Base-by-base conservation (phyloP, 2,888 invertebrate species). In the Autographa gamma region DNA sequence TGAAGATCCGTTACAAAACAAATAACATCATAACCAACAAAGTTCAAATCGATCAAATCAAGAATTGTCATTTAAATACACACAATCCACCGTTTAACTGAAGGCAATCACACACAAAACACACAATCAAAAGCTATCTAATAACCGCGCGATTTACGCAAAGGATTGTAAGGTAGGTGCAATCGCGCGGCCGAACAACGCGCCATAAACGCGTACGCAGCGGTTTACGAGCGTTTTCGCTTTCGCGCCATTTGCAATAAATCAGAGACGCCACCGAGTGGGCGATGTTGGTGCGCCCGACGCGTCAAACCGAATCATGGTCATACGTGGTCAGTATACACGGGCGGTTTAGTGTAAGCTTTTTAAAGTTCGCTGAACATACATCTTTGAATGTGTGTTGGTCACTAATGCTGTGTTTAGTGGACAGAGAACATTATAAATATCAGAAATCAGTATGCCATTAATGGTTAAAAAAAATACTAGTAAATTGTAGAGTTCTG, bases 201-300 rank as follows among this genome's bases (percentile, higher is more conserved):
- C 86, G 88, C 92, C 83, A 93, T 94, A 94, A 94, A 93, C 91
- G 90, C 82, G 82, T 83, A 87, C 85, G 88, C 85, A 77, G 89
- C 89, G 90, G 89, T 95, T 94, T 94, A 95, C 92, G 93, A 93
- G 92, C 93, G 91, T 94, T 95, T 95, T 95, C 95, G 92, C 95
- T 95, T 95, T 95, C 93, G 91, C 92, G 91, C 93, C 91, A 95
- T 95, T 95, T 95, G 95, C 95, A 95, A 93, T 95, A 95, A 95
- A 95, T 95, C 95, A 95, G 87, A 83, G 86, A 88, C 86, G 90
- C 90, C 91, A 88, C 89, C 79, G 88, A 94, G 93, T 93, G 94
- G 93, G 92, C 93, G 93, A 92, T 85, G 80, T 81, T 78, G 84
- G 80, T 85, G 86, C 85, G 86, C 86, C 83, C 81, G 78, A 82